Evolutionary conservation across 2,888 invertebrate species (phyloP).

Genomic region (Stenurella melanura): DNA sequence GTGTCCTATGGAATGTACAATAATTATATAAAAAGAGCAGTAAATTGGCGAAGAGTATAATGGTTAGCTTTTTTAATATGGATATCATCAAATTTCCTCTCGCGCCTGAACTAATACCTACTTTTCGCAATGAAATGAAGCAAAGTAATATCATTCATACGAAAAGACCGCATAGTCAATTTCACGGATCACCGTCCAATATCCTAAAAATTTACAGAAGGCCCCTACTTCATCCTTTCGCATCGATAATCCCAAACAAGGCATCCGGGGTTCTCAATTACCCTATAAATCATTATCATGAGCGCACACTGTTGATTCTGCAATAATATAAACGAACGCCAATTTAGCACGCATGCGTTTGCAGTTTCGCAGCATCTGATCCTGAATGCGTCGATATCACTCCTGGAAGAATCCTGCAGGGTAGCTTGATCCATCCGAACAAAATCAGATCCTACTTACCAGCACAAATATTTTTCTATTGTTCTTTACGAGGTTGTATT

Average conservation of each 20-base stretch:
- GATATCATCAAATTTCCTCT: too few species aligned
- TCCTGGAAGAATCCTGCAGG: conserved; percentile 3
- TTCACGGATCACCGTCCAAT: background rate
- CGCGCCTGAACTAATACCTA: too few species aligned
- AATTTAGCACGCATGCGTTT: conserved; percentile 4
- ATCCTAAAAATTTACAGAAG: background rate
- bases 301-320: conserved; percentile 14
- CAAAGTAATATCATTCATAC: too few species aligned
- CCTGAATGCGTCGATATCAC: conserved; percentile 50
- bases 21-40: too few species aligned
- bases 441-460: background rate
- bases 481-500: background rate
- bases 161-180: background rate
- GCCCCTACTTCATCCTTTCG: background rate
- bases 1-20: too few species aligned
- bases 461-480: background rate
- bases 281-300: conserved; percentile 17
- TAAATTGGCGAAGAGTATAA: too few species aligned
- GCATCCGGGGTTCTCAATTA: background rate
- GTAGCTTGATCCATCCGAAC: background rate
- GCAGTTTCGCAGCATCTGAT: conserved; percentile 31
- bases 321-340: conserved; percentile 19
- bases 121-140: too few species aligned
- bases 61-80: too few species aligned
- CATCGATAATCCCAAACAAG: background rate